phyloP scores from a whole-genome alignment of 1,140 invertebrate species.

The Chironomus striatipennis region DNA sequence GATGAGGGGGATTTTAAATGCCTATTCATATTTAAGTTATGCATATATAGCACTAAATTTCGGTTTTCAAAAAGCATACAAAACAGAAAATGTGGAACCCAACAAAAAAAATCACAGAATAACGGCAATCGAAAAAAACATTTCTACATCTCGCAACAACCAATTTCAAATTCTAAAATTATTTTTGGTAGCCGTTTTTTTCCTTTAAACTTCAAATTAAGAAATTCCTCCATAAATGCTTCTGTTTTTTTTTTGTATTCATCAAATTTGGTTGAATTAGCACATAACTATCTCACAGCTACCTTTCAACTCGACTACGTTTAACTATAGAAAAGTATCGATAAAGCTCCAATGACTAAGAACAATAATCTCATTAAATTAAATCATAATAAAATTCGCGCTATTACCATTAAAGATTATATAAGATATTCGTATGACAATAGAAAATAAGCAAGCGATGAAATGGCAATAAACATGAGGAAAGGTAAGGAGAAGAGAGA shows the following conservation, averaged over 20 bases:
- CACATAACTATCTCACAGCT: no score
- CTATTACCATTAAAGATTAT: slow-evolving; percentile 2
- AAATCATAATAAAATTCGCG: slow-evolving; percentile 2
- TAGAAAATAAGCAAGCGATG: no score
- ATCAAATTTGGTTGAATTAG: no score
- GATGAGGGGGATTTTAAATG: neutral
- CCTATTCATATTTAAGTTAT: no score
- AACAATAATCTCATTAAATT: slow-evolving; percentile 8
- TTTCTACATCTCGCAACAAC: neutral
- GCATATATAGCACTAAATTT: no score
- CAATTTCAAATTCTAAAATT: neutral
- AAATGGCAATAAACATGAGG: no score
- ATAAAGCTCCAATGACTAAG: neutral
- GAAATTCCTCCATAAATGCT: neutral
- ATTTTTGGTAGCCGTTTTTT: neutral
- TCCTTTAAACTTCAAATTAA: neutral
- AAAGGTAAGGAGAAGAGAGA: no score
- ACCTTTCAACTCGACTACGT: no score
- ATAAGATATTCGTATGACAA: neutral
- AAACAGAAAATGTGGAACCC: no score
- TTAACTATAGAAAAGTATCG: neutral
- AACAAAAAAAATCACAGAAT: neutral
- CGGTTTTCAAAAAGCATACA: no score
- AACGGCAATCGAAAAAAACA: neutral
- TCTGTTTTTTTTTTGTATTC: neutral